A percentile compares a stretch with the other conserved stretches of the same genome.
These are phyloP conservation scores for Pseudeuparius sepicola DNA, from an alignment of 2,888 invertebrate genomes.

Conservation along the genomic window DNA sequence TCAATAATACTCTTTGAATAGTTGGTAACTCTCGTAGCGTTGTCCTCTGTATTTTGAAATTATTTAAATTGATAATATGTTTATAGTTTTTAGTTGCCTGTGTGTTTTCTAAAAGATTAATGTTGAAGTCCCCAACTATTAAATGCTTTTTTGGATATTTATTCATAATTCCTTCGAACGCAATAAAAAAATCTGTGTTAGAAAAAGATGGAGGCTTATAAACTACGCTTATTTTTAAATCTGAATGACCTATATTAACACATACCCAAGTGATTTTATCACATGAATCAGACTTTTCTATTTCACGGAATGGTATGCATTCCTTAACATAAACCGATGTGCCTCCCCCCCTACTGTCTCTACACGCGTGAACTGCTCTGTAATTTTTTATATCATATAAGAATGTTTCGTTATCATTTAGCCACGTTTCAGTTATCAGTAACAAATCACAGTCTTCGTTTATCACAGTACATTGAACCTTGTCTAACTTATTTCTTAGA, in stretches of 20 bases:
- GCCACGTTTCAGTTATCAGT: constrained; percentile 11
- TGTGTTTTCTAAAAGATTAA: constrained; percentile 8
- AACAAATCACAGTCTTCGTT: constrained; percentile 11
- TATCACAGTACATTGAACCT: constrained; percentile 6
- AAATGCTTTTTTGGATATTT: constrained; percentile 4
- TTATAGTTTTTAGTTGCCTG: constrained; percentile 7
- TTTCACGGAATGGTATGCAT: constrained; percentile 5
- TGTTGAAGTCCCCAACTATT: too few relatives aligned
- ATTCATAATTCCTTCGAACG: constrained; percentile 2
- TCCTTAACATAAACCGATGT: constrained; percentile 11
- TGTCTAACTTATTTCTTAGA: constrained; percentile 10
- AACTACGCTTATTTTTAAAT: constrained; percentile 9
- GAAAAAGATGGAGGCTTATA: constrained; percentile 4
- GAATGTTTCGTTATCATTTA: constrained; percentile 3
- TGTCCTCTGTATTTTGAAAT: background rate
- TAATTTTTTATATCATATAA: constrained; percentile 10
- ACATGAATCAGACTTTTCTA: constrained; percentile 2
- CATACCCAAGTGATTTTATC: constrained; percentile 7
- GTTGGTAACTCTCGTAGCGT: constrained; percentile 4
- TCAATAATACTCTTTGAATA: constrained; percentile 1
- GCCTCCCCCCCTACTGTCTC: constrained; percentile 10
- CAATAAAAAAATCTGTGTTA: constrained; percentile 1
- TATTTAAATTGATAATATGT: too few relatives aligned
- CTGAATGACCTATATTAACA: constrained; percentile 6
- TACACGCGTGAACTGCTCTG: constrained; percentile 9